Conservation (phyloP, 1,140 invertebrate species). For the Dendrolimus kikuchii region DNA sequence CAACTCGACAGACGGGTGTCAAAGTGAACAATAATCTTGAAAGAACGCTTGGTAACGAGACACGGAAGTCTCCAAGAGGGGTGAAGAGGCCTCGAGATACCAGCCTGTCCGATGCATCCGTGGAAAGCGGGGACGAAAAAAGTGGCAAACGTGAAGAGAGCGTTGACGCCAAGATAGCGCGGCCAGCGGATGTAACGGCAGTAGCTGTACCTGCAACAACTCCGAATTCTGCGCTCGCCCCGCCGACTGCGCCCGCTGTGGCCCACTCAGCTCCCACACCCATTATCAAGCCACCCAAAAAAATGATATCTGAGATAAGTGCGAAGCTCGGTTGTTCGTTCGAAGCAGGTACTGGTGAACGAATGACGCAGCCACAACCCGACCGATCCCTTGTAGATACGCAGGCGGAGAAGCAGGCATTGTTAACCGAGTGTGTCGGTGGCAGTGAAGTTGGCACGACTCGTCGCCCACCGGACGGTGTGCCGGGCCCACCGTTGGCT, state of each 20-base stretch:
- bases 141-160: constrained; percentile 38
- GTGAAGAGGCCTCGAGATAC: constrained; percentile 73
- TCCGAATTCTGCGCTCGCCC: constrained; percentile 12
- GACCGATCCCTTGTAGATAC: too few species aligned
- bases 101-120: constrained; percentile 76
- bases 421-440: constrained; percentile 4
- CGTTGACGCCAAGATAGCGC: constrained; percentile 39
- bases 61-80: constrained; percentile 76
- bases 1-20: constrained; percentile 40
- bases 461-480: constrained; percentile 37
- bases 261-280: constrained; percentile 15
- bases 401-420: constrained; percentile 12
- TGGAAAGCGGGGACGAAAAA: constrained; percentile 76
- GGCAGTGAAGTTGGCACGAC: constrained; percentile 20
- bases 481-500: constrained; percentile 35
- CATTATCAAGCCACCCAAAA: constrained; percentile 62
- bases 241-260: constrained; percentile 5
- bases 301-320: constrained; percentile 65
- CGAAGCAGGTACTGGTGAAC: constrained; percentile 15
- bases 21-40: constrained; percentile 27
- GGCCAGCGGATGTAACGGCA: constrained; percentile 31
- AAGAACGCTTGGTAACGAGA: constrained; percentile 57
- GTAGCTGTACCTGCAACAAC: constrained; percentile 14
- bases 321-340: constrained; percentile 51
- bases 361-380: too few species aligned